A percentile compares a stretch with the other conserved stretches of the same genome.
Conservation (phyloP, 2,888 invertebrate genomes). For the Esperia sulphurella region DNA sequence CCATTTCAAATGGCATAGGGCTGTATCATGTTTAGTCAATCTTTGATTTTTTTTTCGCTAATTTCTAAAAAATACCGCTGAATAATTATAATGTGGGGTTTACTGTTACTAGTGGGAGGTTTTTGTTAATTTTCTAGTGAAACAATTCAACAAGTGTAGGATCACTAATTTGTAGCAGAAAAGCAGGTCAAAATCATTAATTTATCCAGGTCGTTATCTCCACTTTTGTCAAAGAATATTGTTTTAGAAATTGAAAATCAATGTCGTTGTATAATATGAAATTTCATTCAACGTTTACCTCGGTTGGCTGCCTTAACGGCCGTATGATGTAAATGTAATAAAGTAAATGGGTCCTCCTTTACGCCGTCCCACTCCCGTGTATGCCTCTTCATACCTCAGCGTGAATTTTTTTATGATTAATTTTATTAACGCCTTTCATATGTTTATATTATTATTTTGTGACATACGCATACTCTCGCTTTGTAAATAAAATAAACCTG, state of each 20-base stretch:
- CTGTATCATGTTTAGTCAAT: no score
- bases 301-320: slow-evolving; percentile 56
- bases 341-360: slow-evolving; percentile 57
- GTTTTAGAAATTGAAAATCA: neutral
- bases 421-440: slow-evolving; percentile 30
- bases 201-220: no score
- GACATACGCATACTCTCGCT: neutral
- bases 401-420: slow-evolving; percentile 58
- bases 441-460: slow-evolving; percentile 5
- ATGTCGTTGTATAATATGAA: slow-evolving; percentile 13
- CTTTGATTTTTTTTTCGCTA: no score
- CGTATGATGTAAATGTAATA: slow-evolving; percentile 69
- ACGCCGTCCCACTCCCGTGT: slow-evolving; percentile 41
- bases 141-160: no score
- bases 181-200: no score
- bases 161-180: no score
- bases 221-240: no score
- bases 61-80: no score
- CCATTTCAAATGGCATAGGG: no score
- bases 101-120: no score
- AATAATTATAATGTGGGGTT: no score
- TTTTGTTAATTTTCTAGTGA: no score
- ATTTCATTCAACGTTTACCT: slow-evolving; percentile 42
- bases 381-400: slow-evolving; percentile 42
- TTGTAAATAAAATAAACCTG: neutral